Evolutionary conservation across 2,797 vertebrate genomes (phyloP).

Genomic region (Gambelia wislizenii): DNA sequence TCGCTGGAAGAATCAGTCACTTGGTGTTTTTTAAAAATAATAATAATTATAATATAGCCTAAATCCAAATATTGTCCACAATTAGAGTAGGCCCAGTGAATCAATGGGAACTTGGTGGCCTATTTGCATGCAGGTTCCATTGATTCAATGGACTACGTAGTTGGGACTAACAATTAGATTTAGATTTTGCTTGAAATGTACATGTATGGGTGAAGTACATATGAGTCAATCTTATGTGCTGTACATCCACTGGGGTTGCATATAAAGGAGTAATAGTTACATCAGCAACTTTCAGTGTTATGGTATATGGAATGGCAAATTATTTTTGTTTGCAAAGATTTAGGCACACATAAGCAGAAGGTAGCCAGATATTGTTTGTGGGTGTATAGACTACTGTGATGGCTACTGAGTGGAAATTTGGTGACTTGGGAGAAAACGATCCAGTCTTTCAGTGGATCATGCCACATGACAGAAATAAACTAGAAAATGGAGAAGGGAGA

Average conservation of each 20-base stretch:
- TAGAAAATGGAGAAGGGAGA: neutral
- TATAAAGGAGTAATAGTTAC: neutral
- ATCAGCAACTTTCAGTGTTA: neutral
- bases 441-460: neutral
- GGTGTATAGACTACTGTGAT: neutral
- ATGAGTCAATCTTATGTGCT: neutral
- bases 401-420: neutral
- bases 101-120: no score
- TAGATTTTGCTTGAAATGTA: neutral
- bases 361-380: neutral
- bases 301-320: neutral
- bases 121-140: no score
- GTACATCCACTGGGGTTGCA: neutral
- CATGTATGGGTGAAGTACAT: neutral
- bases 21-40: no score
- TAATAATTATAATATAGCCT: no score
- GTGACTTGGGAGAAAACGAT: neutral
- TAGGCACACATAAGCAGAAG: neutral
- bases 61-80: no score
- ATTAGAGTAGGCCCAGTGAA: no score
- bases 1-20: neutral
- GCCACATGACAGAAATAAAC: neutral
- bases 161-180: no score
- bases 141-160: no score
- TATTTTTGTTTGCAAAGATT: neutral